phyloP scores from a whole-genome alignment of 2,797 vertebrate genomes.

The Dicrostonyx torquatus region DNA sequence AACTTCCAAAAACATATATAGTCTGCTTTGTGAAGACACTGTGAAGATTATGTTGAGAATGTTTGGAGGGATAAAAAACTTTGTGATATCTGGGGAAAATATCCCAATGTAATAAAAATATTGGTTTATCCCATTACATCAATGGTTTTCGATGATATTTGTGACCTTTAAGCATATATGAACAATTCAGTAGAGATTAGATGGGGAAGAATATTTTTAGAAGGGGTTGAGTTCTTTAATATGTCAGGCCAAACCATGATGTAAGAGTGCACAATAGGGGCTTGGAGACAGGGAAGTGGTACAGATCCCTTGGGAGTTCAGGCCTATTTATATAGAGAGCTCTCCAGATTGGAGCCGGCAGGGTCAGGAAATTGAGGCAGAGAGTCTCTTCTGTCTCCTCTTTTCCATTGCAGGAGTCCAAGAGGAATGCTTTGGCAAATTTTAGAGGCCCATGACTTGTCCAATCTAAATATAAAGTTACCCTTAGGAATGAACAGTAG shows the following conservation, averaged over 20 bases:
- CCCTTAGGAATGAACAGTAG: slow-evolving; percentile 56
- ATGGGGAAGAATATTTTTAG: not conserved
- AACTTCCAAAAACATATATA: not conserved
- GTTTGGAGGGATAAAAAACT: not conserved
- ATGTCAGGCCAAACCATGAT: not conserved
- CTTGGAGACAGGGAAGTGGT: not conserved
- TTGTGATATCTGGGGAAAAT: slow-evolving; percentile 10
- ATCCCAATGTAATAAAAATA: slow-evolving; percentile 17
- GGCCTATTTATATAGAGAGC: slow-evolving; percentile 16
- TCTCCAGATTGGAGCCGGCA: not conserved
- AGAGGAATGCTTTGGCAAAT: slow-evolving; percentile 51
- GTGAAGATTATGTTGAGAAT: not conserved
- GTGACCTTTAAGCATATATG: not conserved
- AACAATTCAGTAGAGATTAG: not conserved
- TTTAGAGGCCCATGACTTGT: slow-evolving; percentile 19
- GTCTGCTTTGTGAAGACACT: not conserved
- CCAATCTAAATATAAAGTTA: slow-evolving; percentile 56
- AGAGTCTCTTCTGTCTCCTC: slow-evolving; percentile 45
- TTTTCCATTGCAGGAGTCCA: slow-evolving; percentile 54
- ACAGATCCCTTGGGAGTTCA: slow-evolving; percentile 37
- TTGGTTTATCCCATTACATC: slow-evolving; percentile 10
- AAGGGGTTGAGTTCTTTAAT: slow-evolving; percentile 32
- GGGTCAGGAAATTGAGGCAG: slow-evolving; percentile 47
- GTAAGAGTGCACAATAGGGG: slow-evolving; percentile 35
- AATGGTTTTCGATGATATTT: slow-evolving; percentile 12